phyloP scores from a whole-genome alignment of 2,888 invertebrate species.

The Endotricha flammealis region DNA sequence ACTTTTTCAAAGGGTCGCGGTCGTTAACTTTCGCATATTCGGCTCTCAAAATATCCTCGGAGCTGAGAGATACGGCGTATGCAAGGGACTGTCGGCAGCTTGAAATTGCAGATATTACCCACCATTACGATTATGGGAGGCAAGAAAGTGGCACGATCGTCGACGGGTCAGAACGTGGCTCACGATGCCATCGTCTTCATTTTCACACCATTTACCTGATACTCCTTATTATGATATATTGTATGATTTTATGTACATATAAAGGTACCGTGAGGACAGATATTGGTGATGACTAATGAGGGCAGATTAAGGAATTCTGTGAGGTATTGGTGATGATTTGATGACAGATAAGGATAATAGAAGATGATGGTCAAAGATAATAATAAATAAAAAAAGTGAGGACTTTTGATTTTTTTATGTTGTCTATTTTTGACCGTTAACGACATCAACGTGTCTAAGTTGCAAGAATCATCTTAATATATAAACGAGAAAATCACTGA shows the following conservation, averaged over 20 bases:
- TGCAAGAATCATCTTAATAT: too few relatives aligned
- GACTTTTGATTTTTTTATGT: too few relatives aligned
- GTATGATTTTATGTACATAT: too few relatives aligned
- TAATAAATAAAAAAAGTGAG: too few relatives aligned
- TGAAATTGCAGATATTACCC: slow-evolving; percentile 64
- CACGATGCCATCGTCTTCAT: slow-evolving; percentile 40
- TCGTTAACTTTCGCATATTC: slow-evolving; percentile 46
- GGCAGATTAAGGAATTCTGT: too few relatives aligned
- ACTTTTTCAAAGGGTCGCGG: slow-evolving; percentile 33
- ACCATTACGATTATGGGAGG: slow-evolving; percentile 62
- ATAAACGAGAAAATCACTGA: too few relatives aligned
- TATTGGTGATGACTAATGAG: slow-evolving; percentile 3
- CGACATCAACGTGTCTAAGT: too few relatives aligned
- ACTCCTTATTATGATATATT: slow-evolving; percentile 3
- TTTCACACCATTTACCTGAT: slow-evolving; percentile 46
- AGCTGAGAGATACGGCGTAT: slow-evolving; percentile 51
- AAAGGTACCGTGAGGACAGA: slow-evolving; percentile 1
- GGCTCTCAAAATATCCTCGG: slow-evolving; percentile 29
- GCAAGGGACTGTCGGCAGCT: slow-evolving; percentile 47
- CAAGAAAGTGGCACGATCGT: slow-evolving; percentile 55
- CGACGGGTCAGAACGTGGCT: slow-evolving; percentile 44
- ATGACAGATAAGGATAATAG: too few relatives aligned
- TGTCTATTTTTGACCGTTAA: too few relatives aligned
- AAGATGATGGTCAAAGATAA: too few relatives aligned
- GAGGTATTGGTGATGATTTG: too few relatives aligned